Conservation (phyloP, 1,140 invertebrate genomes). For the Sminthurides bifidus region DNA sequence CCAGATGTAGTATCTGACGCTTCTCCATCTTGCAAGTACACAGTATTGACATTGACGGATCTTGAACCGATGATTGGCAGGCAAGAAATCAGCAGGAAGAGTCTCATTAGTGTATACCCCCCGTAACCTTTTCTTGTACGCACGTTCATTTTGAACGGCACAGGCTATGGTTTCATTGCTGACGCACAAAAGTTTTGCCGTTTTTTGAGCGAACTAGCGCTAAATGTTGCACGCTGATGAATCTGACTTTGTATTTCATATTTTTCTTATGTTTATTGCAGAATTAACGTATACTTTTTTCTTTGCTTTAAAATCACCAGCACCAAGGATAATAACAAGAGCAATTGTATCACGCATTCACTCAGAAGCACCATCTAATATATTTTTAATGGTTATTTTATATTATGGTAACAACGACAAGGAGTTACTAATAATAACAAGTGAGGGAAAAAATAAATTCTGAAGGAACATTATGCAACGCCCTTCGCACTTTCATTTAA, state of each 20-base stretch:
- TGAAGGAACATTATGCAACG: too few species aligned
- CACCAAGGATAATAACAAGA: too few species aligned
- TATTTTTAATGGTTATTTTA: too few species aligned
- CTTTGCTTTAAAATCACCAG: too few species aligned
- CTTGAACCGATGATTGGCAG: constrained; percentile 13
- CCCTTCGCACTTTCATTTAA: too few species aligned
- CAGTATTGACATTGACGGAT: constrained; percentile 4
- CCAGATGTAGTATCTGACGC: neutral
- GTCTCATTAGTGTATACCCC: neutral
- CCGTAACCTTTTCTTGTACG: neutral
- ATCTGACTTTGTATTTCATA: neutral
- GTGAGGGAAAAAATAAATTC: too few species aligned
- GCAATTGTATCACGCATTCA: too few species aligned
- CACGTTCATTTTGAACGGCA: neutral
- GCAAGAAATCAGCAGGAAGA: neutral
- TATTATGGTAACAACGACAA: too few species aligned
- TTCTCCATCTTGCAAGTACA: neutral
- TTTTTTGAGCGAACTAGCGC: neutral
- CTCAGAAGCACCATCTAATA: too few species aligned
- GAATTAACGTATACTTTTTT: too few species aligned
- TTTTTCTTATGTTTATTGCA: too few species aligned
- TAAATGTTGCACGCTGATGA: neutral
- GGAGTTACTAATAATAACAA: too few species aligned
- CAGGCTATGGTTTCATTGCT: neutral
- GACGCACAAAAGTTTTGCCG: neutral